phyloP scores from a whole-genome alignment of 2,113 vertebrate genomes.

The Hypomesus transpacificus region DNA sequence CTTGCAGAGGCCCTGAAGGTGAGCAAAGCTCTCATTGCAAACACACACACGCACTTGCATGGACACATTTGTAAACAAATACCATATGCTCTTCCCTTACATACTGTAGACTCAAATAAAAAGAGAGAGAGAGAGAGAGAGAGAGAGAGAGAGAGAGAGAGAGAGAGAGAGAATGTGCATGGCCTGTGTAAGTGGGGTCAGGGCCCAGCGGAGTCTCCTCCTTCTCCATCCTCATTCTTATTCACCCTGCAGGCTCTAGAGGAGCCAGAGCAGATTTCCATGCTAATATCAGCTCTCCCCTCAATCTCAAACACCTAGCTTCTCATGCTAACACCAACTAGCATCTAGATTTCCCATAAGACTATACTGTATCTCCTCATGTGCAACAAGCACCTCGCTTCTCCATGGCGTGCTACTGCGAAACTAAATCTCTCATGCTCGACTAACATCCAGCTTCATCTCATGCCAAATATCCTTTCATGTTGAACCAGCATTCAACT shows the following conservation, averaged over 20 bases:
- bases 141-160: conserved; percentile 9
- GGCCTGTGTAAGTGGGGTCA: not conserved
- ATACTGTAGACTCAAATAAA: not conserved
- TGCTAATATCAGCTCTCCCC: not conserved
- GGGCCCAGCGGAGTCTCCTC: conserved; percentile 17
- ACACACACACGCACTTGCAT: conserved; percentile 25
- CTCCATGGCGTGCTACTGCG: no score
- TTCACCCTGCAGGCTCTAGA: conserved; percentile 18
- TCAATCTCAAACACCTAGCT: conserved; percentile 35
- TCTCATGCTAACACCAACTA: not conserved
- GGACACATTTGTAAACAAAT: conserved; percentile 33
- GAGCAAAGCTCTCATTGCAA: conserved; percentile 13
- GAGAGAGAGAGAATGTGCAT: not conserved
- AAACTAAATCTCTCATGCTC: no score
- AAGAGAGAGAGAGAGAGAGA: not conserved
- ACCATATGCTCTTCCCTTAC: conserved; percentile 28
- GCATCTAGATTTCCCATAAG: no score
- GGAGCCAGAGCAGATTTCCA: not conserved
- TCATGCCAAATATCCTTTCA: no score
- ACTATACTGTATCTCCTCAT: no score
- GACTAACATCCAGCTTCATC: no score
- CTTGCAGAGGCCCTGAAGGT: conserved; percentile 41
- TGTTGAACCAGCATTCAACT: no score
- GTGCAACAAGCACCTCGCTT: no score
- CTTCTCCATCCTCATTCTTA: conserved; percentile 30